Conservation (phyloP, 1,140 invertebrate genomes). For the Nixonia krombeini region DNA sequence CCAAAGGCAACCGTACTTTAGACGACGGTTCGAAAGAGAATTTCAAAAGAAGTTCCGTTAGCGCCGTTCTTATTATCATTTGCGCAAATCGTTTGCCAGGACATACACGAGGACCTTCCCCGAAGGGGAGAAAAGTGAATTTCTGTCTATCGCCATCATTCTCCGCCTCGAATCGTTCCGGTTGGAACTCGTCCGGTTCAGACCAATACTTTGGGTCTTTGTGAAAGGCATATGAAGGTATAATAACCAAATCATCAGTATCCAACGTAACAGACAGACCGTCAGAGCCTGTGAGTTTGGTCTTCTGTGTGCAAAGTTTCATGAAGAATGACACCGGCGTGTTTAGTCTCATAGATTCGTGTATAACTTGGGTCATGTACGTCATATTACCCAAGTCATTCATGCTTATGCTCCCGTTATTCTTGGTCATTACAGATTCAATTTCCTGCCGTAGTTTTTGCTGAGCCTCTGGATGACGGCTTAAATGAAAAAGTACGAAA, state of each 20-base stretch:
- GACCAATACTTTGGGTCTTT: slow-evolving; percentile 68
- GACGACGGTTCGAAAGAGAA: slow-evolving; percentile 39
- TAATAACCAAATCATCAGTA: slow-evolving; percentile 47
- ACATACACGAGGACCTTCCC: slow-evolving; percentile 71
- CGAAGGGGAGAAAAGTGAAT: slow-evolving; percentile 69
- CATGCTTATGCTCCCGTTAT: slow-evolving; percentile 27
- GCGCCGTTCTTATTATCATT: slow-evolving; percentile 34
- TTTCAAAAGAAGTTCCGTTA: slow-evolving; percentile 29
- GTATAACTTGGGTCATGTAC: slow-evolving; percentile 48
- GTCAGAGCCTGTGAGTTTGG: slow-evolving; percentile 43
- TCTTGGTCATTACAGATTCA: neutral
- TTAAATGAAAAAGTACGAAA: slow-evolving; percentile 17
- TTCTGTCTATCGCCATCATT: slow-evolving; percentile 47
- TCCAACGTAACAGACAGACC: slow-evolving; percentile 25
- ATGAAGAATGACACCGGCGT: slow-evolving; percentile 2
- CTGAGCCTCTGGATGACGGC: slow-evolving; percentile 20
- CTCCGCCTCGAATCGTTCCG: slow-evolving; percentile 69
- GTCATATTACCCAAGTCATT: slow-evolving; percentile 42
- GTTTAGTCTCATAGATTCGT: slow-evolving; percentile 40
- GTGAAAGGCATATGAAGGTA: slow-evolving; percentile 70
- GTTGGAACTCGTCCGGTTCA: slow-evolving; percentile 71
- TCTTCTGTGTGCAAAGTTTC: slow-evolving; percentile 36
- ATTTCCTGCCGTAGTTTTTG: slow-evolving; percentile 40
- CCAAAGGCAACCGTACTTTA: slow-evolving; percentile 32
- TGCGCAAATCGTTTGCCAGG: slow-evolving; percentile 64